Percentiles rank a stretch among this genome's conserved stretches.
phyloP scores from a whole-genome alignment of 2,113 vertebrate species.

The Tiliqua scincoides region DNA sequence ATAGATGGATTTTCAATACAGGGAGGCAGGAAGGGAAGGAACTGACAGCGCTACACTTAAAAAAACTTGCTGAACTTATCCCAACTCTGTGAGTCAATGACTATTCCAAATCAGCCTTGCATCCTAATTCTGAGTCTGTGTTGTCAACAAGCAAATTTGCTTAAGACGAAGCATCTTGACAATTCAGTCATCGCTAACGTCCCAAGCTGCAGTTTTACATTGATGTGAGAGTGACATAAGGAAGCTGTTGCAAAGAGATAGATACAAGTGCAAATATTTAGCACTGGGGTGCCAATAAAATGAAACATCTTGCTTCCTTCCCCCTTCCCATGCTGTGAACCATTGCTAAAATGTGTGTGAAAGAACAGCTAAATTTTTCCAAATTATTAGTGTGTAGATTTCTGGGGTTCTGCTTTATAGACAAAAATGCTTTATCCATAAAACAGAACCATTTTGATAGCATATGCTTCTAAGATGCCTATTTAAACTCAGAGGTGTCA shows the following conservation, averaged over 20 bases:
- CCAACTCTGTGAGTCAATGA: background rate
- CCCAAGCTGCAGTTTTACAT: background rate
- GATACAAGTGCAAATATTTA: conserved; percentile 29
- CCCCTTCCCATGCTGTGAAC: conserved; percentile 50
- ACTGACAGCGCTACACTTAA: background rate
- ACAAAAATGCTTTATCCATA: conserved; percentile 50
- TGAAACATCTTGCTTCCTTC: conserved; percentile 44
- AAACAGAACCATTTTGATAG: conserved; percentile 60
- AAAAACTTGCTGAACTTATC: background rate
- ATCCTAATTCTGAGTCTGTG: background rate
- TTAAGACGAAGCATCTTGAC: background rate
- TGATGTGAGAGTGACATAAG: conserved; percentile 13
- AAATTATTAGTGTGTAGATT: conserved; percentile 68
- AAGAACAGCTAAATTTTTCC: conserved; percentile 52
- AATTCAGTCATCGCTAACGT: background rate
- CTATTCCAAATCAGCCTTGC: background rate
- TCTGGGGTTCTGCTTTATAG: conserved; percentile 60
- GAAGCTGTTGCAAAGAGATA: conserved; percentile 11
- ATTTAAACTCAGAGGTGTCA: conserved; percentile 54
- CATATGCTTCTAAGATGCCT: conserved; percentile 34
- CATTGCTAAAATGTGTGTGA: conserved; percentile 40
- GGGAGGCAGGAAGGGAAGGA: background rate
- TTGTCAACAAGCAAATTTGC: background rate
- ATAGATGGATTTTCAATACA: background rate
- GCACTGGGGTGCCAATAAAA: conserved; percentile 44